Evolutionary conservation across 2,888 invertebrate genomes (phyloP).

Genomic region (Drosophila pseudotakahashii): DNA sequence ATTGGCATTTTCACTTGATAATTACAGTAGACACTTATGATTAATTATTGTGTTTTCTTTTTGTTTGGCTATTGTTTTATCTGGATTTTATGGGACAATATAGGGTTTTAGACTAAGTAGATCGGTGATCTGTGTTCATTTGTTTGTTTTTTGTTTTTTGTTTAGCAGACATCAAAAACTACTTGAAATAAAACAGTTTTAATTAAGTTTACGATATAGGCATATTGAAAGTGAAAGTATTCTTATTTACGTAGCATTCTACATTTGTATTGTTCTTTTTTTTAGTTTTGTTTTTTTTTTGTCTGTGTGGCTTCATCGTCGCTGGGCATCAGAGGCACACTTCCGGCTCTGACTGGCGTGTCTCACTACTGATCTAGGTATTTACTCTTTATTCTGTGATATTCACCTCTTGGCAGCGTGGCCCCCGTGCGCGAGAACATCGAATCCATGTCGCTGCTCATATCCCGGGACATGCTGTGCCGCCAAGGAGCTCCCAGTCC

Average conservation of each 20-base stretch:
- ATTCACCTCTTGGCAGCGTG: conserved; percentile 90
- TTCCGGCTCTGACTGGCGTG: not conserved
- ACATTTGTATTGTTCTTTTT: conserved; percentile 29
- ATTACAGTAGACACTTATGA: conserved; percentile 72
- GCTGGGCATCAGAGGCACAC: not conserved
- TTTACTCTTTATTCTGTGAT: conserved; percentile 85
- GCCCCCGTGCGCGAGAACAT: conserved; percentile 87
- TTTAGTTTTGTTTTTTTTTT: conserved; percentile 34
- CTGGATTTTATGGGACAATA: conserved; percentile 13
- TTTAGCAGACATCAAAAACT: conserved; percentile 76
- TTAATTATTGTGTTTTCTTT: conserved; percentile 40
- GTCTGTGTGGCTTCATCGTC: conserved; percentile 11
- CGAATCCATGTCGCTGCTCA: conserved; percentile 90
- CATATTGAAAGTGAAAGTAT: conserved; percentile 52
- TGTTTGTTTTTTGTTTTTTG: conserved; percentile 31
- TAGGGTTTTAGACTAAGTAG: conserved; percentile 61
- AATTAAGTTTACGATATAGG: conserved; percentile 47
- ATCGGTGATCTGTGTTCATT: conserved; percentile 18
- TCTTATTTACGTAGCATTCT: conserved; percentile 70
- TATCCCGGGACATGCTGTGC: conserved; percentile 88
- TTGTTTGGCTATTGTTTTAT: conserved; percentile 18
- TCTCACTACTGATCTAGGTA: conserved; percentile 82
- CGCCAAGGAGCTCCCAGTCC: conserved; percentile 86
- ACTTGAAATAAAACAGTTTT: conserved; percentile 52
- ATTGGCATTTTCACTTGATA: conserved; percentile 70